Conservation (phyloP, 2,113 vertebrate genomes). For the Ailuropoda melanoleuca region DNA sequence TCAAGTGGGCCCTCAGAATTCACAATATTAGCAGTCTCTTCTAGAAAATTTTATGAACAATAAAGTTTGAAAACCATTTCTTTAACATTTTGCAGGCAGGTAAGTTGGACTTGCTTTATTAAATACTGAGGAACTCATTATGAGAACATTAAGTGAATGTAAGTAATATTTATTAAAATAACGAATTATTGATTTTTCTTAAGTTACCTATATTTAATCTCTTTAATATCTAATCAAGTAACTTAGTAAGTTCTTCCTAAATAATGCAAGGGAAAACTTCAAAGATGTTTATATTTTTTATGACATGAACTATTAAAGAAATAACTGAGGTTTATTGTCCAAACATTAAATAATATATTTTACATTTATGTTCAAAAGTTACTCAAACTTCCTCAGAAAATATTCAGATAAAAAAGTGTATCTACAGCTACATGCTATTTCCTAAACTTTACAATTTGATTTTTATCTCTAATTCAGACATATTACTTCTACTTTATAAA, state of each 20-base stretch:
- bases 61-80: neutral
- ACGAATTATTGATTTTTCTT: neutral
- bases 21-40: neutral
- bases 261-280: neutral
- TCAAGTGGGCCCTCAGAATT: neutral
- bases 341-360: neutral
- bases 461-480: conserved; percentile 23
- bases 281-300: neutral
- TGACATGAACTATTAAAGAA: neutral
- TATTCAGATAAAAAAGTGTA: neutral
- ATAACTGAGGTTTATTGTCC: neutral
- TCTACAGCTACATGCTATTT: neutral
- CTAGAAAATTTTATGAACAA: neutral
- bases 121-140: neutral
- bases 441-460: neutral
- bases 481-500: neutral
- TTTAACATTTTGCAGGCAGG: neutral
- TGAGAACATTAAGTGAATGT: neutral
- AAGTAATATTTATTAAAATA: neutral
- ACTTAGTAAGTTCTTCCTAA: neutral
- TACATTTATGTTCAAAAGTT: neutral
- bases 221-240: neutral
- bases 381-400: neutral
- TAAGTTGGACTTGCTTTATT: conserved; percentile 1
- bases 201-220: neutral